These are phyloP conservation scores for Seriola quinqueradiata DNA, from an alignment of 2,113 vertebrate genomes.

Conservation along the genomic window DNA sequence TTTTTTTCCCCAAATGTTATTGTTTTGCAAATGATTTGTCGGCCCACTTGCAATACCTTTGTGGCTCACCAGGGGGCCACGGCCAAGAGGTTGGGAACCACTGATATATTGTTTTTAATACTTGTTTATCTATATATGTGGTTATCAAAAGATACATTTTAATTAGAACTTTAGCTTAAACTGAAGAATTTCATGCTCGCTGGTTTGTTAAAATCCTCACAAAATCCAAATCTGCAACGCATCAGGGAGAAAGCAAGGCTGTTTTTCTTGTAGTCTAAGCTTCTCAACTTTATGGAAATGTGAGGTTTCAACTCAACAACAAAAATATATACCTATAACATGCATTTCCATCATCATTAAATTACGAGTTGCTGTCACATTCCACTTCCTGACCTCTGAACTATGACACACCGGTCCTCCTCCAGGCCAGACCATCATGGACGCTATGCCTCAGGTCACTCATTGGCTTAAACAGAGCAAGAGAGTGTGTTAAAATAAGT, in stretches of 20 bases:
- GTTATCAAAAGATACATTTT: not conserved
- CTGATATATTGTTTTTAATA: not conserved
- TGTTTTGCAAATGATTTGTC: too few species aligned
- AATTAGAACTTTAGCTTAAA: too few species aligned
- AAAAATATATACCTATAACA: conserved; percentile 17
- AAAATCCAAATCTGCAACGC: not conserved
- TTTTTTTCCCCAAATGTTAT: too few species aligned
- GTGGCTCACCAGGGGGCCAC: too few species aligned
- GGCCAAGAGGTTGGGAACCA: too few species aligned
- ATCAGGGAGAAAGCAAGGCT: not conserved
- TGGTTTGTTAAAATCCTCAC: not conserved
- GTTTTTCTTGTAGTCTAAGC: not conserved
- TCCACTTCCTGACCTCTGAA: conserved; percentile 73
- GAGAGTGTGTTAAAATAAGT: not conserved
- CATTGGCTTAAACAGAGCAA: conserved; percentile 32
- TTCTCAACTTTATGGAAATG: not conserved
- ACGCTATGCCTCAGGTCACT: conserved; percentile 42
- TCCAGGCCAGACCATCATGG: conserved; percentile 57
- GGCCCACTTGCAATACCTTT: too few species aligned
- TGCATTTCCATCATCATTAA: conserved; percentile 62
- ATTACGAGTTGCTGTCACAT: conserved; percentile 65
- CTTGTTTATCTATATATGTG: not conserved
- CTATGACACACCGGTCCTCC: conserved; percentile 70
- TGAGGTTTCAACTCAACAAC: not conserved
- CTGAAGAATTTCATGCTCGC: not conserved